Percentiles rank a stretch among this genome's conserved stretches.
Evolutionary conservation across 2,113 vertebrate species (phyloP).

Genomic region (Lynx canadensis): DNA sequence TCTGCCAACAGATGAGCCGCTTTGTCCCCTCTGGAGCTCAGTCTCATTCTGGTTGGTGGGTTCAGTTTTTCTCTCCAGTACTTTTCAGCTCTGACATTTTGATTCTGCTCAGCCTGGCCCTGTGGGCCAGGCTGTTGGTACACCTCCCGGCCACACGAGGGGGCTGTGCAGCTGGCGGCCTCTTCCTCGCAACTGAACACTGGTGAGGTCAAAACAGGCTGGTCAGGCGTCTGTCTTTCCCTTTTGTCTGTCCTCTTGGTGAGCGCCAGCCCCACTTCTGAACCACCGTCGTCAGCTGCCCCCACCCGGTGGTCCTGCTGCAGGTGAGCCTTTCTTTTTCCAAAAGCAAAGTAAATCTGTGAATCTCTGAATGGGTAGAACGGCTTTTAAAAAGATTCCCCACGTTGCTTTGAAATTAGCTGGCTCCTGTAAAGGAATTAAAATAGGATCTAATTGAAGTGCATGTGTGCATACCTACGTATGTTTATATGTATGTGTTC

Average conservation of each 20-base stretch:
- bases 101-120: constrained; percentile 1
- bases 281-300: constrained; percentile 4
- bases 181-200: constrained; percentile 17
- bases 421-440: constrained; percentile 26
- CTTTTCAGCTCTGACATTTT: constrained; percentile 20
- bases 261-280: constrained; percentile 15
- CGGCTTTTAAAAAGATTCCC: constrained; percentile 43
- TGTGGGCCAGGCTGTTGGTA: not conserved
- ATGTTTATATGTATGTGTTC: not conserved
- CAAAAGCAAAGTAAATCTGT: not conserved
- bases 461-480: not conserved
- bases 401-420: constrained; percentile 45
- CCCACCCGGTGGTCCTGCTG: not conserved
- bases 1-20: not conserved
- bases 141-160: constrained; percentile 59
- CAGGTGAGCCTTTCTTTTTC: constrained; percentile 49
- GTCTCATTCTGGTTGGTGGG: constrained; percentile 28
- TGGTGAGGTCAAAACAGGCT: constrained; percentile 48
- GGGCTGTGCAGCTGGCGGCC: not conserved
- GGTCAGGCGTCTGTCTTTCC: constrained; percentile 15
- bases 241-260: constrained; percentile 45
- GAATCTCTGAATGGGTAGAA: constrained; percentile 50
- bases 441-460: constrained; percentile 35
- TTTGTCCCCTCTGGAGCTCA: not conserved
- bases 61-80: constrained; percentile 7